A percentile compares a stretch with the other conserved stretches of the same genome.
Evolutionary conservation across 37 sponge, comb jelly and placozoan species (phyloP).

Genomic region (Lycopodina hypogea): DNA sequence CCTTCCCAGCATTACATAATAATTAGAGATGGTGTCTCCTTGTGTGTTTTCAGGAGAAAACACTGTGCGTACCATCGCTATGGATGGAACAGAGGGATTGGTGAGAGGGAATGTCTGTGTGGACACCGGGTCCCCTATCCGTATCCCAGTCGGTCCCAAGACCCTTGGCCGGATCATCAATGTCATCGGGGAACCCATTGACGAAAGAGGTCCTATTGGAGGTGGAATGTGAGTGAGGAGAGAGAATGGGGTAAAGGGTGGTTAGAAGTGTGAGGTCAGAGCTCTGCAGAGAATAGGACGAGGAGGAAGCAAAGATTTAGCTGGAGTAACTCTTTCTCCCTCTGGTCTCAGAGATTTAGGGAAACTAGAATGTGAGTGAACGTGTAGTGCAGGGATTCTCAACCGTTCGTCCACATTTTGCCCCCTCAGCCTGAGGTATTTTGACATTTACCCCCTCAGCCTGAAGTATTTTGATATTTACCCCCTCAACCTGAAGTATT

Average conservation of each 20-base stretch:
- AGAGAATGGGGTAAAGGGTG: neutral
- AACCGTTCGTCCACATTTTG: no score
- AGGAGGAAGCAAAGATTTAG: no score
- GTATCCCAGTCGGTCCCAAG: constrained; percentile 93
- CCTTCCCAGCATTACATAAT: no score
- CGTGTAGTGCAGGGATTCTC: no score
- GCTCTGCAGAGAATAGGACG: neutral
- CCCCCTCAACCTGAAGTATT: no score
- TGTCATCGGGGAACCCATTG: constrained; percentile 98
- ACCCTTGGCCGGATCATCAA: constrained; percentile 99
- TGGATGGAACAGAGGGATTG: constrained; percentile 99
- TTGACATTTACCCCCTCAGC: no score
- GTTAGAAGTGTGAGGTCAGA: neutral
- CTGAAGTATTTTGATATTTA: no score
- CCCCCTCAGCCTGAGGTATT: no score
- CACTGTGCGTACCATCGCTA: constrained; percentile 96
- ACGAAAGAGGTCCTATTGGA: constrained; percentile 93
- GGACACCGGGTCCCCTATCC: constrained; percentile 88
- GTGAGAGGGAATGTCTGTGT: constrained; percentile 81
- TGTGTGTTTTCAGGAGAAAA: constrained; percentile 78
- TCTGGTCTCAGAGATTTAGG: no score
- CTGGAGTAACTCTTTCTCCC: no score
- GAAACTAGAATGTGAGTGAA: no score
- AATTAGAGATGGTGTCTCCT: no score
- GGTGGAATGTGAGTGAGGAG: constrained; percentile 56